phyloP scores from a whole-genome alignment of 2,797 vertebrate genomes.

The Momotus momota region DNA sequence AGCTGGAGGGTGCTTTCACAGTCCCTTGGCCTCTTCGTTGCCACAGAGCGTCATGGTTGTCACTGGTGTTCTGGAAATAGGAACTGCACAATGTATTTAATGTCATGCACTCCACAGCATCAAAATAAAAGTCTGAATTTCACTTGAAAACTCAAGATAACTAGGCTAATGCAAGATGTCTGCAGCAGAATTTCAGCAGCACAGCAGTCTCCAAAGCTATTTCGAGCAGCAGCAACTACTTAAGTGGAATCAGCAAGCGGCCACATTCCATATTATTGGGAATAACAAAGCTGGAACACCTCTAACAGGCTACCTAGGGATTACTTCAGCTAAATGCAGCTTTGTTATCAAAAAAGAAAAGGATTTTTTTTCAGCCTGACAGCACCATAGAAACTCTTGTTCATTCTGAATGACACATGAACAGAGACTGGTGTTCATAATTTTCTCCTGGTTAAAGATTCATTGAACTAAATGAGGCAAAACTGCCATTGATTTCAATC shows the following conservation, averaged over 20 bases:
- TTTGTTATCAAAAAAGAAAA: constrained; percentile 48
- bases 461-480: constrained; percentile 62
- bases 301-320: constrained; percentile 66
- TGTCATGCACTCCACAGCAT: background rate
- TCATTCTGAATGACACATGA: constrained; percentile 45
- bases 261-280: constrained; percentile 24
- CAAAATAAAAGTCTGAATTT: constrained; percentile 4
- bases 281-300: constrained; percentile 65
- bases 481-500: constrained; percentile 65
- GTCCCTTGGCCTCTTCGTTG: background rate
- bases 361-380: constrained; percentile 52
- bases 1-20: background rate
- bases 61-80: background rate
- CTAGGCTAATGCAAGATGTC: constrained; percentile 22
- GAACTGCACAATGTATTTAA: background rate
- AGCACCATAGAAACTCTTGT: constrained; percentile 46
- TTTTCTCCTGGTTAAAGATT: constrained; percentile 61
- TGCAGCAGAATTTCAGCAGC: constrained; percentile 32
- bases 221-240: constrained; percentile 37
- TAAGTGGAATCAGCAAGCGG: constrained; percentile 40
- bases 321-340: constrained; percentile 47
- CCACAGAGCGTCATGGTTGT: background rate
- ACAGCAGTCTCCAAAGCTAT: constrained; percentile 12
- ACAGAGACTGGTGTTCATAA: constrained; percentile 31
- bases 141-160: constrained; percentile 8